These are phyloP conservation scores for Watsonalla binaria DNA, from an alignment of 2,888 invertebrate genomes.

Conservation along the genomic window DNA sequence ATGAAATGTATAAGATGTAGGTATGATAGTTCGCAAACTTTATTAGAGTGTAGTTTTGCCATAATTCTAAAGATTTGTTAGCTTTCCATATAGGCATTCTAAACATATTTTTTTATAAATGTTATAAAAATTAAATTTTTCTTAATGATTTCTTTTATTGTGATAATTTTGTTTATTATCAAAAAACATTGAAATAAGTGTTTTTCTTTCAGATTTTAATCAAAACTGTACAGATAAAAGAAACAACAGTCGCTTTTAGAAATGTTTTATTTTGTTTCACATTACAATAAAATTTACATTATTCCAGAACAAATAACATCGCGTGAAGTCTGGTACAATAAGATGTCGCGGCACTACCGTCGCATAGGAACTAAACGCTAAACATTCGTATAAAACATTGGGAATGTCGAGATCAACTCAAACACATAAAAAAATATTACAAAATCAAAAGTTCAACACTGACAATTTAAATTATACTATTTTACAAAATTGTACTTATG, in stretches of 20 bases:
- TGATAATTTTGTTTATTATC: too few relatives aligned
- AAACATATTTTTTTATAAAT: too few relatives aligned
- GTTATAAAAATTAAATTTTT: too few relatives aligned
- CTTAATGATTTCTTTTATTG: too few relatives aligned
- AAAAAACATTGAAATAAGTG: too few relatives aligned
- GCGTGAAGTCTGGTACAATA: conserved; percentile 28
- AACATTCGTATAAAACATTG: conserved; percentile 47
- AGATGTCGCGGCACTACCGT: conserved; percentile 28
- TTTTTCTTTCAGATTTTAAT: background rate
- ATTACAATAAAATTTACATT: conserved; percentile 23
- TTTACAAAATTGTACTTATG: conserved; percentile 24
- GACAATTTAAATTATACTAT: conserved; percentile 37
- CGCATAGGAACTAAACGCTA: conserved; percentile 43
- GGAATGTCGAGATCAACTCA: conserved; percentile 70
- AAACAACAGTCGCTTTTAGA: conserved; percentile 12
- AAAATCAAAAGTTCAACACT: conserved; percentile 44
- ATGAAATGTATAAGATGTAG: too few relatives aligned
- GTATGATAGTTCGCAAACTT: too few relatives aligned
- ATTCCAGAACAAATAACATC: conserved; percentile 30
- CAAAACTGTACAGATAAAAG: conserved; percentile 5
- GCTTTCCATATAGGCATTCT: too few relatives aligned
- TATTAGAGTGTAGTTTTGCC: too few relatives aligned
- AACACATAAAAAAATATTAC: conserved; percentile 27
- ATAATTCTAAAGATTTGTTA: too few relatives aligned
- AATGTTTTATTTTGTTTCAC: conserved; percentile 23